Base-by-base conservation (phyloP, 2,888 invertebrate species). In the Thelaira solivaga region DNA sequence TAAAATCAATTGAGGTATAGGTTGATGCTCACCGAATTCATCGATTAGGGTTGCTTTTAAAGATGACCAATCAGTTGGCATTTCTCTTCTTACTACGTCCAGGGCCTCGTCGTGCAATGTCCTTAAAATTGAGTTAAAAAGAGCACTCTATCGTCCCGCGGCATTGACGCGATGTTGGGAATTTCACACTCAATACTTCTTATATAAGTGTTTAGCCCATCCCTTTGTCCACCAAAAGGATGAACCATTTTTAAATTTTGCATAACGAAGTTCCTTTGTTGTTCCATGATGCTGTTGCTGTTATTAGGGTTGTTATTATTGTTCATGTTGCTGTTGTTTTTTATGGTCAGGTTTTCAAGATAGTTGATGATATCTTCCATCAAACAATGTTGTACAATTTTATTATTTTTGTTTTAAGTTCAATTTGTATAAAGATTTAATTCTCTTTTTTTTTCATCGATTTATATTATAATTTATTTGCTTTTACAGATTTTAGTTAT, bases 21-120 rank as follows among this genome's bases (percentile, higher is more conserved):
- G 55, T 55, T 39, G 55, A 39, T 36, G 55, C 36, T 55, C 34
- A 36, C 55, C 55, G 34, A 53, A 53, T 53, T 53, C 34, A 31
- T 31, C 29, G 11, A 55, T 55, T n/a, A 36, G 8, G 3, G 18
- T 34, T 55, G 29, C 11, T 11, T 36, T 34, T 11, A 36, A 13
- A 11, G 53, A 5, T 55, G 36, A 3, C 53, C 36, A 55, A 55
- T 55, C 36, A 13, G 31, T 36, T 22, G 34, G 53, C 22, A 18
- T 29, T n/a, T 55, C 36, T 3, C 55, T 36, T 22, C 55, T 55
- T 20, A 36, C 55, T 8, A 55, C 34, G 24, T 36, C 36, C 2
- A 36, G 16, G 13, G 36, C 13, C 22, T 18, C 2, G 43, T 20
- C 43, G 13, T 18, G 8, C 18, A 43, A 10, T 2, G 43, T 43